Evolutionary conservation across 2,113 vertebrate genomes (phyloP).

Genomic region (Ciconia stormi): DNA sequence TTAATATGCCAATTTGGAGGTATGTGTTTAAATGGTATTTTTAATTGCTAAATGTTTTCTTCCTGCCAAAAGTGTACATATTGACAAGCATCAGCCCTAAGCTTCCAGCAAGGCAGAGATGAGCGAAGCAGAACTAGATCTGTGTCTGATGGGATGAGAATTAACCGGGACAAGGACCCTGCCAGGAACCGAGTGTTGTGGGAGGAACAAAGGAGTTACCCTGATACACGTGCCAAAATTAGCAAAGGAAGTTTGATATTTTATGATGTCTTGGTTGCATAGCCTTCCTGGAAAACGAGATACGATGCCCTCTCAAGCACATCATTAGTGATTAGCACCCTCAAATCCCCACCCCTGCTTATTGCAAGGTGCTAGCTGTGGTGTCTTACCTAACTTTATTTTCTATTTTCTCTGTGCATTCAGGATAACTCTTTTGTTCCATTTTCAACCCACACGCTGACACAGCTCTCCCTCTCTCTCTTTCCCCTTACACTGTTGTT

Average conservation of each 20-base stretch:
- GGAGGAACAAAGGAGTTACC: background rate
- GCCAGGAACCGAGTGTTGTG: background rate
- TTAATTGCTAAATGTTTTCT: background rate
- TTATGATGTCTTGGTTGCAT: background rate
- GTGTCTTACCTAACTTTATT: background rate
- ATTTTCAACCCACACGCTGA: slow-evolving; percentile 60
- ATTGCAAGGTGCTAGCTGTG: background rate
- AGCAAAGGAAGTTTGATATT: background rate
- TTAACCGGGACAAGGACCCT: background rate
- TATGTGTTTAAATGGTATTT: background rate
- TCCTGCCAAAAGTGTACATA: background rate
- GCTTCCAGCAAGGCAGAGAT: background rate
- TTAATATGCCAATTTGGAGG: background rate
- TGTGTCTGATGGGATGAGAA: background rate
- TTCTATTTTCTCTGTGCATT: background rate
- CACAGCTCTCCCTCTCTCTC: slow-evolving; percentile 32
- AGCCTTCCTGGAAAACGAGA: background rate
- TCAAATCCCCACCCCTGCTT: background rate
- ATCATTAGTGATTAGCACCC: background rate
- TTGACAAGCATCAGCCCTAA: background rate
- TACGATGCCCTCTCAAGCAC: background rate
- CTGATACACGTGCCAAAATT: background rate
- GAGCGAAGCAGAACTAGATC: slow-evolving; percentile 17
- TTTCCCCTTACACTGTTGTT: slow-evolving; percentile 61
- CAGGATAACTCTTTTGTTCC: slow-evolving; percentile 45